Conservation (phyloP, 1,140 invertebrate genomes). For the Solen grandis region DNA sequence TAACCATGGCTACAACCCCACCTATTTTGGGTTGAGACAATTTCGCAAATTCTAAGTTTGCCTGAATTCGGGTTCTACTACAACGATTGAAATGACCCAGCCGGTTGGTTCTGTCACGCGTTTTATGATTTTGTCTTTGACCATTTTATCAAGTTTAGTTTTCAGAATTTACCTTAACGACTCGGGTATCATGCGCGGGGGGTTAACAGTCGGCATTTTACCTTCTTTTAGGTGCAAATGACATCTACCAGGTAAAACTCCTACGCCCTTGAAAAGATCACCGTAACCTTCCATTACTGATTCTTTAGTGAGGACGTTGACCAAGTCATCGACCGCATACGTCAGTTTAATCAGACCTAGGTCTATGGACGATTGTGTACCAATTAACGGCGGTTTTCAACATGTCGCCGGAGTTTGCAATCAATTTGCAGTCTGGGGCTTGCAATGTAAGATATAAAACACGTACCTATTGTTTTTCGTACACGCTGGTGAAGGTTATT, state of each 20-base stretch:
- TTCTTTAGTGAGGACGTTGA: not conserved
- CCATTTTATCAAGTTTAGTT: constrained; percentile 31
- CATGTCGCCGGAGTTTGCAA: no score
- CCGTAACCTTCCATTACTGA: not conserved
- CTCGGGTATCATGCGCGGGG: constrained; percentile 28
- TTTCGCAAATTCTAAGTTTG: constrained; percentile 58
- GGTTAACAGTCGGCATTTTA: constrained; percentile 18
- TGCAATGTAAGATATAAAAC: no score
- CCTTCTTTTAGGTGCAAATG: constrained; percentile 20
- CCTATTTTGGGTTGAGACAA: constrained; percentile 62
- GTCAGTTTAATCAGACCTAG: not conserved
- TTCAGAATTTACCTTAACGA: constrained; percentile 11
- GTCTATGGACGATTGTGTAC: not conserved
- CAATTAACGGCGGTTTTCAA: not conserved
- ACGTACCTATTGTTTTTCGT: no score
- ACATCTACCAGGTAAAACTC: constrained; percentile 30
- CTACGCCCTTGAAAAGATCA: constrained; percentile 43
- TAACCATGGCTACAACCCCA: no score
- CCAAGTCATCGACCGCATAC: not conserved
- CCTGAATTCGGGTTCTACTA: constrained; percentile 62
- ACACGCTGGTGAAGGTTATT: no score
- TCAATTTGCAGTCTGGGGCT: no score
- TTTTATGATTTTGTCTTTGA: constrained; percentile 63
- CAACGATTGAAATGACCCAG: constrained; percentile 61
- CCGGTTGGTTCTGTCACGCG: constrained; percentile 71